Base-by-base conservation (phyloP, 2,888 invertebrate genomes). In the Thymelicus sylvestris region DNA sequence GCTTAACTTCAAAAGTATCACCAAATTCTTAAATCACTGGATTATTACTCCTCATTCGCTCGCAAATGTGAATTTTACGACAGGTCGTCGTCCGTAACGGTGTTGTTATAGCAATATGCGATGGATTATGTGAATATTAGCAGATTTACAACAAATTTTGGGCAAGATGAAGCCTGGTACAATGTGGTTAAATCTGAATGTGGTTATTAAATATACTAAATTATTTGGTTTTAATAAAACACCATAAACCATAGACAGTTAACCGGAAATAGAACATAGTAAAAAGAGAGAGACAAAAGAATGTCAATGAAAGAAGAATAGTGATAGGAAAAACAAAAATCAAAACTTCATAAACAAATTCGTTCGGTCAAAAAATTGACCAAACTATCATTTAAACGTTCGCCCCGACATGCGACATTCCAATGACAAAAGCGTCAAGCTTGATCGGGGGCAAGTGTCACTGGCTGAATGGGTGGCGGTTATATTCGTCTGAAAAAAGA, bases 401-500 rank as follows among this genome's bases (percentile, higher is more conserved):
- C 77, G 66, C 55, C 52, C 71, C 71, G 52, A 66, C 66, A 71
- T 71, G 66, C 66, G 52, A 66, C 66, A 71, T 71, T 71, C 71
- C 71, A 66, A 52, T 66, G 66, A 71, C 71, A 71, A 71, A 68
- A 71, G 47, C 71, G 66, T 71, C 71, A 71, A 71, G 66, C 38
- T 66, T 66, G 76, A 78, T 79, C 76, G 75, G 74, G 76, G 74
- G 74, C 78, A 78, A 80, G 77, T 76, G 78, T 76, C 78, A 76
- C 74, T 74, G 75, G 74, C 83, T 85, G 84, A 87, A 87, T 88
- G 86, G 81, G 86, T 80, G 80, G 79, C 80, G 79, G 87, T 83
- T 86, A 84, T 85, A 88, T 85, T 84, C 79, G 80, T 81, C 85
- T 76, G 74, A 77, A 82, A 85, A 85, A 86, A 84, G 85, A 77